phyloP scores from a whole-genome alignment of 2,888 invertebrate species.

The Cepaea hortensis region DNA sequence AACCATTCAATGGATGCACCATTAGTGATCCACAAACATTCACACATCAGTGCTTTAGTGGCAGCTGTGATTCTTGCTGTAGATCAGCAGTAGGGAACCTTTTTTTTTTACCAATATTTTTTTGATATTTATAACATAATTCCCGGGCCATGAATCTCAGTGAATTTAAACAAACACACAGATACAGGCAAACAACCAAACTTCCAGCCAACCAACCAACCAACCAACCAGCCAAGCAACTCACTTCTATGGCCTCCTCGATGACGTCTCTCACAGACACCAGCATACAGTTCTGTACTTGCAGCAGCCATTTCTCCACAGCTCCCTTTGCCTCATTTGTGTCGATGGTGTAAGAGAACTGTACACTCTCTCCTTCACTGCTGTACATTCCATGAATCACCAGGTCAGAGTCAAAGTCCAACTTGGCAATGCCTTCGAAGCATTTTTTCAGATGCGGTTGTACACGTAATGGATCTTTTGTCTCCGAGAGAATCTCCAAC shows the following conservation, averaged over 20 bases:
- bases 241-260: conserved; percentile 78
- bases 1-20: too few relatives aligned
- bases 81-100: too few relatives aligned
- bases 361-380: conserved; percentile 84
- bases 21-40: too few relatives aligned
- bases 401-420: conserved; percentile 89
- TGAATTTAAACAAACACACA: too few relatives aligned
- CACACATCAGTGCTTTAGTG: too few relatives aligned
- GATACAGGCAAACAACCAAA: too few relatives aligned
- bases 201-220: too few relatives aligned
- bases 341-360: conserved; percentile 84
- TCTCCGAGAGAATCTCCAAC: conserved; percentile 77
- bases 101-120: too few relatives aligned
- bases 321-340: conserved; percentile 87
- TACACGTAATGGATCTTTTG: conserved; percentile 76
- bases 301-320: conserved; percentile 90
- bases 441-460: conserved; percentile 77
- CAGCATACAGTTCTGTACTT: conserved; percentile 89
- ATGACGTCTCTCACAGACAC: conserved; percentile 83
- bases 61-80: too few relatives aligned
- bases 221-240: conserved; percentile 13
- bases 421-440: conserved; percentile 86
- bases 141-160: too few relatives aligned
- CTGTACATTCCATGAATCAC: conserved; percentile 93
- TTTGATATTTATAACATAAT: too few relatives aligned